Evolutionary conservation across 1,140 invertebrate genomes (phyloP), one percentile per base, ranked within the genome.

Genomic region (Leptoteleia sp.): DNA sequence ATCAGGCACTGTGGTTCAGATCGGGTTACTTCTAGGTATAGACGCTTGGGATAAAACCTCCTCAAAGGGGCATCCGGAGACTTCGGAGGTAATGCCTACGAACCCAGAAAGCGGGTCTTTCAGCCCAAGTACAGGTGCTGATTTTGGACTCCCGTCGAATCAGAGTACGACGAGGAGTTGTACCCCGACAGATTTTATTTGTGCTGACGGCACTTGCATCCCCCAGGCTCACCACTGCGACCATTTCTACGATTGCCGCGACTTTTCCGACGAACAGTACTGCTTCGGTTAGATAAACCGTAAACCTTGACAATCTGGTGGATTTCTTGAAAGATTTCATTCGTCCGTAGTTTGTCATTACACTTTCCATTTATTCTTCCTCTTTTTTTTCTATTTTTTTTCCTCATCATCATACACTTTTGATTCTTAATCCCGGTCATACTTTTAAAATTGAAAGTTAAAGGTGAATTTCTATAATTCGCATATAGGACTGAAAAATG

Each of bases 191-290:
- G 91, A 92, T 83, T 93, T 93, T 87, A 90, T 89, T 84, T 94
- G 92, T 90, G 85, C 88, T 78, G 91, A 91, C 86, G 94, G 90
- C 86, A 91, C 89, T 81, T 94, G 93, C 90, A 93, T 95, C 83
- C 91, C 91, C 64, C 83, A 86, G 81, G 88, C 90, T 73, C 92
- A 93, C 82, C 93, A 94, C 85, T 97, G 96, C 91, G 95, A 97
- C 92, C 94, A 95, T 90, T 93, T 92, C 88, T 94, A 94, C 91
- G 95, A 97, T 91, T 98, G 96, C 91, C 92, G 92, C 88, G 96
- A 97, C 91, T 94, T 94, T 91, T 96, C 95, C 78, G 96, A 98
- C 90, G 96, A 98, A 91, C 93, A 95, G 88, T 93, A 94, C 89
- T 97, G 96, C 92, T 92, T 93, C 90, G 91, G 91, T 91, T 91